Conservation (phyloP, 2,888 invertebrate species). For the Perizoma affinitatum region DNA sequence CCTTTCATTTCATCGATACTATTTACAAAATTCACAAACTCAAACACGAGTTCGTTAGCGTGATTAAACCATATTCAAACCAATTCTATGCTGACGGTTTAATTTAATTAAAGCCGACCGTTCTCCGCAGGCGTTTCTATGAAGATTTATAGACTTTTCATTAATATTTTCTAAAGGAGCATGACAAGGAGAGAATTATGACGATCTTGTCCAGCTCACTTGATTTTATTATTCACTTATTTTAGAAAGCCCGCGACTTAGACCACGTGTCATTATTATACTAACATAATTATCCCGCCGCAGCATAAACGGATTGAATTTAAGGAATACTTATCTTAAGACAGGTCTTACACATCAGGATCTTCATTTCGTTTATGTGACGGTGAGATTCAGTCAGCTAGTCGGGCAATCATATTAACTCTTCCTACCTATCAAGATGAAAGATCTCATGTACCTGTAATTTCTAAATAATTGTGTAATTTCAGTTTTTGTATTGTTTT, state of each 20-base stretch:
- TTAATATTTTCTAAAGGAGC: slow-evolving; percentile 45
- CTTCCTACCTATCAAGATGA: no score
- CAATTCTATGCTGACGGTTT: slow-evolving; percentile 62
- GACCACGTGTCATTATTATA: no score
- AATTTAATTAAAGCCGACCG: slow-evolving; percentile 61
- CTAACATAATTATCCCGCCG: no score
- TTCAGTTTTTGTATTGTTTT: no score
- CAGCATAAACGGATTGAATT: no score
- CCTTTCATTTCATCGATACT: background rate
- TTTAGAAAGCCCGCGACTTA: no score
- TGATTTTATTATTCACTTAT: slow-evolving; percentile 5
- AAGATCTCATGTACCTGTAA: no score
- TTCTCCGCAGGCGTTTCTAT: slow-evolving; percentile 48
- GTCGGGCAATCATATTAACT: background rate
- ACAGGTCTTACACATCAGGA: no score
- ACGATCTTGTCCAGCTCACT: slow-evolving; percentile 10
- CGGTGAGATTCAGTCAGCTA: no score
- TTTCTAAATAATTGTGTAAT: no score
- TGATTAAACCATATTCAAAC: slow-evolving; percentile 41
- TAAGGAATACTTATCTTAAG: no score
- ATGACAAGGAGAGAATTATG: slow-evolving; percentile 16
- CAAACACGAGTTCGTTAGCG: slow-evolving; percentile 13
- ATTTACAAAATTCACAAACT: slow-evolving; percentile 10
- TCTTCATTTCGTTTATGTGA: no score
- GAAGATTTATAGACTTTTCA: slow-evolving; percentile 73